Conservation (phyloP, 2,113 vertebrate genomes). For the Bubo bubo region DNA sequence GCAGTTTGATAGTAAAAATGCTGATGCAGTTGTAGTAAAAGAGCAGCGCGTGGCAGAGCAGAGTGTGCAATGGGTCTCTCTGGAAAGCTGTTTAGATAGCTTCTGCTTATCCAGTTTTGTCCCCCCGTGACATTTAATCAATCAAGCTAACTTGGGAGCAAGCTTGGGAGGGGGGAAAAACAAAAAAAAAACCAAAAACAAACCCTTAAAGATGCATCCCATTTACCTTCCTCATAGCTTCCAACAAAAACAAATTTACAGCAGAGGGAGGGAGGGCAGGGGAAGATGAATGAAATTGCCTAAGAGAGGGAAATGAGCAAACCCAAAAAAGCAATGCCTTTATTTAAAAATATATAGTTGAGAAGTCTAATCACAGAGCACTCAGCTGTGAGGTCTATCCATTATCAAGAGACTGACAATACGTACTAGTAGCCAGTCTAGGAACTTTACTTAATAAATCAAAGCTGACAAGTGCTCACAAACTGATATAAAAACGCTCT, state of each 20-base stretch:
- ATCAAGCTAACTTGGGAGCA: neutral
- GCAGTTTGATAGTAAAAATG: neutral
- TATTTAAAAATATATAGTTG: slow-evolving; percentile 80
- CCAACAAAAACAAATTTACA: slow-evolving; percentile 11
- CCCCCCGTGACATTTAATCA: neutral
- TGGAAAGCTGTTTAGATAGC: neutral
- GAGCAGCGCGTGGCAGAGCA: neutral
- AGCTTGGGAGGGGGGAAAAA: neutral
- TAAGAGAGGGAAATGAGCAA: slow-evolving; percentile 8
- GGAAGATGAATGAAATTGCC: slow-evolving; percentile 28
- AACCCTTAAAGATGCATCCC: neutral
- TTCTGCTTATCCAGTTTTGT: neutral
- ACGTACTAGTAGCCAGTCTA: slow-evolving; percentile 80
- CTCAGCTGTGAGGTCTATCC: slow-evolving; percentile 85
- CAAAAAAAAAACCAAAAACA: neutral
- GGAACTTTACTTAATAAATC: slow-evolving; percentile 94
- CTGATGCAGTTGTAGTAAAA: neutral
- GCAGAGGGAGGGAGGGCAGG: neutral
- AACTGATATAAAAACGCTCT: slow-evolving; percentile 86
- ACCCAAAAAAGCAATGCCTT: neutral
- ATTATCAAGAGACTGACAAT: slow-evolving; percentile 87
- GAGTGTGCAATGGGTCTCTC: neutral
- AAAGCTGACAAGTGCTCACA: slow-evolving; percentile 90
- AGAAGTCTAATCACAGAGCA: slow-evolving; percentile 78
- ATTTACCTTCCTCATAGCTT: neutral